These are phyloP conservation scores for Zaprionus lineosus DNA, from an alignment of 2,888 invertebrate species.

Conservation along the genomic window DNA sequence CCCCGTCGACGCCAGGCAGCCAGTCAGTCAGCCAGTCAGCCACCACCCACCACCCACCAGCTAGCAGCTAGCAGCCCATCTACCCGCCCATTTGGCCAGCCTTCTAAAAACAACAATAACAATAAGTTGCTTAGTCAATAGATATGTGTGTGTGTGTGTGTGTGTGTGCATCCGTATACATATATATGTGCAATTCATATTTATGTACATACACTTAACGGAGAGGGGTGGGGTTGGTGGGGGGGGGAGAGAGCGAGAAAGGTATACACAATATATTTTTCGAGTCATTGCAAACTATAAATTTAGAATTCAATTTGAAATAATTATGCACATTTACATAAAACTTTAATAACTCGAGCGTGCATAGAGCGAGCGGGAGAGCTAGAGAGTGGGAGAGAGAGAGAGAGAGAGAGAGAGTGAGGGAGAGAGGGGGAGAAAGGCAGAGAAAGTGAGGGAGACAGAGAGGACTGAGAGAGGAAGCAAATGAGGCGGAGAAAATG, in stretches of 20 bases:
- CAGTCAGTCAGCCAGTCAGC: too few species aligned
- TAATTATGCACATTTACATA: conserved; percentile 74
- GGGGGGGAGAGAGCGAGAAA: neutral
- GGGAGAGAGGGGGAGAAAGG: neutral
- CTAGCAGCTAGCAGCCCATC: too few species aligned
- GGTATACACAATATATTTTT: neutral
- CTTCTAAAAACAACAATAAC: conserved; percentile 8
- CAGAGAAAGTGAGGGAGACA: conserved; percentile 10
- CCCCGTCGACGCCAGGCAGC: neutral
- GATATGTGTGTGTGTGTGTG: conserved; percentile 20
- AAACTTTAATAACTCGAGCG: conserved; percentile 62
- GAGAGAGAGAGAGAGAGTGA: neutral
- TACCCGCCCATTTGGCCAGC: neutral
- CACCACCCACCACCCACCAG: too few species aligned
- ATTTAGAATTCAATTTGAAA: conserved; percentile 75
- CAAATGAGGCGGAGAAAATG: conserved; percentile 21
- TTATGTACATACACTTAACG: too few species aligned
- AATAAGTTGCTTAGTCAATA: conserved; percentile 46
- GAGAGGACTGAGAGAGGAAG: conserved; percentile 23
- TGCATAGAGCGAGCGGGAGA: conserved; percentile 37
- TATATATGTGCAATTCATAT: too few species aligned
- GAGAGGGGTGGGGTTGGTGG: too few species aligned
- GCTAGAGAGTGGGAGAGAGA: conserved; percentile 6
- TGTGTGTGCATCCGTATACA: too few species aligned
- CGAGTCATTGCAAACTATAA: conserved; percentile 67